Evolutionary conservation across 2,888 invertebrate genomes (phyloP), one percentile per base, ranked within the genome.

Genomic region (Phengaris arion): DNA sequence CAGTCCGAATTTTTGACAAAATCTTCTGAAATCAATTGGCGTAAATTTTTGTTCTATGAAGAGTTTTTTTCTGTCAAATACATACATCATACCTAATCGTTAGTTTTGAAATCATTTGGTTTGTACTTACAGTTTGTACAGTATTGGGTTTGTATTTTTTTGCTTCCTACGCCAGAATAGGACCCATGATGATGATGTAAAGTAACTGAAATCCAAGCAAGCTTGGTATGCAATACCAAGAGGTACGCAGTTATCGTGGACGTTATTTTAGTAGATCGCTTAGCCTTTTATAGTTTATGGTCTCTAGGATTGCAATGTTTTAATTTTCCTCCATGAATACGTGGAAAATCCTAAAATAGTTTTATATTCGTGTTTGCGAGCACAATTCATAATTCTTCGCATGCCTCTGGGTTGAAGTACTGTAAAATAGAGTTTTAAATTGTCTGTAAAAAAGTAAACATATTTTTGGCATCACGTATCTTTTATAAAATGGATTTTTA

Each of bases 391-490:
- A 64, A 64, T 64, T 64, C 64, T 64, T 45, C 12, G 35, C 45
- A 35, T 64, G 64, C 35, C 35, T 12, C 64, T 52, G 64, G 64
- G 64, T 45, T 64, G 64, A 35, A 64, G 45, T 64, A 13, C 35
- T 35, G 64, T 64, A 64, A 64, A 64, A 64, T 64, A 64, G 64
- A 64, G 64, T 64, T 64, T 64, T 45, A 64, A 64, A 45, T 64
- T 64, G 64, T 45, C 1, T 64, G 64, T 64, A 45, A 64, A 59
- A 64, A 64, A 35, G 35, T 64, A 35, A 64, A 59, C 35, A 64
- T 64, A 45, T 64, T 64, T 45, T 45, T 64, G 64, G 64, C 64
- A 64, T 64, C 45, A 64, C 64, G 64, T 64, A 64, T 64, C 35
- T 64, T 45, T 45, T 64, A 45, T 64, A 45, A 64, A 64, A 64